Evolutionary conservation across 2,888 invertebrate species (phyloP).

Genomic region (Oeneis ivallda): DNA sequence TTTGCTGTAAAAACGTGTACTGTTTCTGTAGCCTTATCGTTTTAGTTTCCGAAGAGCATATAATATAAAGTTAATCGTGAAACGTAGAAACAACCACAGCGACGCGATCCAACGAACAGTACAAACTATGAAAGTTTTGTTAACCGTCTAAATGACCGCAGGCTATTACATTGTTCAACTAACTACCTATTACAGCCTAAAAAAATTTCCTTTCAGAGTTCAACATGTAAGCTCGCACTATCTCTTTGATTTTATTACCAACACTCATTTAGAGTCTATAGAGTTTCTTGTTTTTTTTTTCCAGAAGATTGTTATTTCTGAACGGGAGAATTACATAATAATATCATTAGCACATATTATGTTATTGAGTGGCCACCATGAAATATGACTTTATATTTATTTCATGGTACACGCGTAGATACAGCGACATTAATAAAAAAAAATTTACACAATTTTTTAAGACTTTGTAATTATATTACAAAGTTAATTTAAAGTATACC

Average conservation of each 20-base stretch:
- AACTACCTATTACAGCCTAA: slow-evolving; percentile 17
- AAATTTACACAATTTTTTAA: no score
- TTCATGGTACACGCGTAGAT: no score
- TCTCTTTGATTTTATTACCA: slow-evolving; percentile 3
- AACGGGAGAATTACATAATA: no score
- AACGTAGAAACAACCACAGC: slow-evolving; percentile 15
- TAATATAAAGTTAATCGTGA: background rate
- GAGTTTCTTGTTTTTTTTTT: background rate
- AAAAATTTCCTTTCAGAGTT: slow-evolving; percentile 18
- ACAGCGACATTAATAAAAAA: no score
- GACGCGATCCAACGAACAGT: slow-evolving; percentile 17
- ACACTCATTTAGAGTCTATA: background rate
- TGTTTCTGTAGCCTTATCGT: background rate
- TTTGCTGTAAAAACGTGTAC: no score
- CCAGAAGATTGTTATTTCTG: background rate
- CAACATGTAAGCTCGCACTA: background rate
- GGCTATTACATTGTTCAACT: slow-evolving; percentile 31
- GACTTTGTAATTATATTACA: no score
- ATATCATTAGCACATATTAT: no score
- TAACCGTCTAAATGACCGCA: slow-evolving; percentile 27
- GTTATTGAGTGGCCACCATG: no score
- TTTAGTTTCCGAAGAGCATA: background rate
- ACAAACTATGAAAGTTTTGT: slow-evolving; percentile 32
- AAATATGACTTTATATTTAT: no score
- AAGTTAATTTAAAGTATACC: no score